Conservation (phyloP, 2,888 invertebrate species). For the Drosophila niveifrons region DNA sequence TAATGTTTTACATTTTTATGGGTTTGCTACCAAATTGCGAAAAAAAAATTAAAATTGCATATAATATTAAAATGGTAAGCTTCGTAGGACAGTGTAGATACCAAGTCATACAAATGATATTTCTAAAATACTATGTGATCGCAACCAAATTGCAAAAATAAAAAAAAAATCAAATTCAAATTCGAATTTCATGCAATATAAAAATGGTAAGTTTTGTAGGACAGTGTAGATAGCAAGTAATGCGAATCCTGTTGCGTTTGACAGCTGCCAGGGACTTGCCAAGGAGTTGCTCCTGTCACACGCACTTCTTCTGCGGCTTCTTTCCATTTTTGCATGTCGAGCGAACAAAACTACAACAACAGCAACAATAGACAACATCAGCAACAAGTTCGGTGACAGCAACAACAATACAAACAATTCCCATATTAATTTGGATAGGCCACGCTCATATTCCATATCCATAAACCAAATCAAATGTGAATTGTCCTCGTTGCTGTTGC, state of each 20-base stretch:
- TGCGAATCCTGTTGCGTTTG: constrained; percentile 39
- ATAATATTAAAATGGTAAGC: too few relatives aligned
- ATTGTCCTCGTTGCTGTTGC: constrained; percentile 10
- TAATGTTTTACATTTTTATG: too few relatives aligned
- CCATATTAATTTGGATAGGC: constrained; percentile 36
- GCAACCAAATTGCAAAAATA: too few relatives aligned
- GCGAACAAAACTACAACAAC: constrained; percentile 1
- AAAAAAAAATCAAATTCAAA: background rate
- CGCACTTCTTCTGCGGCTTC: constrained; percentile 30
- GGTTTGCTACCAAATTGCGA: too few relatives aligned
- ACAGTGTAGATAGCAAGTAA: constrained; percentile 44
- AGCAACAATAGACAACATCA: background rate
- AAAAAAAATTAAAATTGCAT: background rate
- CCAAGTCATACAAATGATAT: too few relatives aligned
- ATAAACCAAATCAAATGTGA: constrained; percentile 41
- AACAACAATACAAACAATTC: constrained; percentile 3
- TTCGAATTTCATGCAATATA: too few relatives aligned
- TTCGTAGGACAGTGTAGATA: constrained; percentile 39
- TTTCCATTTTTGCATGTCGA: constrained; percentile 3
- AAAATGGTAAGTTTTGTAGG: constrained; percentile 10
- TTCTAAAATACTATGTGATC: too few relatives aligned
- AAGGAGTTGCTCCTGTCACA: constrained; percentile 60
- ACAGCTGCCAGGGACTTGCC: constrained; percentile 57
- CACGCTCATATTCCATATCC: constrained; percentile 39
- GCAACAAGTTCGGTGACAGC: background rate